Base-by-base conservation (phyloP, 2,888 invertebrate species). In the Caenorhabditis sp. region DNA sequence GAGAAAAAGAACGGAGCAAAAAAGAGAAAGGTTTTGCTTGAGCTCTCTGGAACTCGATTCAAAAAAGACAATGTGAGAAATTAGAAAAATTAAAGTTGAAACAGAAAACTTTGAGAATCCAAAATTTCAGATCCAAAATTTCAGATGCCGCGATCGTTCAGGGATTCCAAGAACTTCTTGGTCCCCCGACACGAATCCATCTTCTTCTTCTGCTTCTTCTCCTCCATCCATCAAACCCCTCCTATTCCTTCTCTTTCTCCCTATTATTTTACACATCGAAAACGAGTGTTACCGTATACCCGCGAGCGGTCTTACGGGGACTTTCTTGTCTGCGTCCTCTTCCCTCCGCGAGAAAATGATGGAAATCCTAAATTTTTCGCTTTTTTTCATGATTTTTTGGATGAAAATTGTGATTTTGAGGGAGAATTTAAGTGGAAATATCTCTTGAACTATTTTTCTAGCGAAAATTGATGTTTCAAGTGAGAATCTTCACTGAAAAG, bases 301-400 rank as follows among this genome's bases (percentile, higher is more conserved):
- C 3, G 0, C 10, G 5, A 22, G 26, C 22, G n/a, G n/a, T 74
- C 75, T 44, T 58, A 47, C 16, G 0, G 0, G n/a, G 80, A 64
- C 58, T 83, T 83, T 58, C 44, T 31, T 64, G 64, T 58, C 75
- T 56, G 47, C 49, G 24, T 41, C 24, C 80, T 83, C 79, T 72
- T n/a, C 24, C 7, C 10, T 35, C 44, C 16, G 41, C 47, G 70
- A 47, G 49, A 66, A 82, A 63, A 26, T 19, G 49, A 49, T 16
- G 6, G 26, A 72, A 76, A 76, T 82, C 81, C 81, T 69, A 82
- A 77, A 77, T 72, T 82, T 82, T 73, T 73, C 38, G 19, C 24
- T n/a, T 63, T 77, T 82, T 77, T 76, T 82, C 59, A 22, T 19
- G 26, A n/a, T 77, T 82, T 81, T 75, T 16, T 10, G 10, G 22